Evolutionary conservation across 2,113 vertebrate species (phyloP), one percentile per base, ranked within the genome.

Genomic region (Garra rufa): DNA sequence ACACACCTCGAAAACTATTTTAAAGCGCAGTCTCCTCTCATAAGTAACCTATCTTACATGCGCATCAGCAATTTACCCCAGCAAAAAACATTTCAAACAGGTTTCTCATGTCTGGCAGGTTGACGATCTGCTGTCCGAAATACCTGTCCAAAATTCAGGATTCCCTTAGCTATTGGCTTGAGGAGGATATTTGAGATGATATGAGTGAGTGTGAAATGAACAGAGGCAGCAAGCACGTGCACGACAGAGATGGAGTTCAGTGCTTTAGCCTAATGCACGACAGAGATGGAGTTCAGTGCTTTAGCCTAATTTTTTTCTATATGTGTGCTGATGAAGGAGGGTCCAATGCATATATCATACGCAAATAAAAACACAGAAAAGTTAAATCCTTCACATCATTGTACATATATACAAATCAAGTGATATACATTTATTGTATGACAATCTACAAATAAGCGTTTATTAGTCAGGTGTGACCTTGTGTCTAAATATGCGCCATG

Each of bases 1-100:
- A 91, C 92, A 93, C 93, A 93, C 92, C 93, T 92, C 83, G 70
- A 44, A 83, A 82, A 34, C 9, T n/a, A 11, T 34, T 80, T 44
- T 69, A 63, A 79, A 52, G 48, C 70, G n/a, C 59, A 75, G 73
- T 28, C 55, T 26, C 9, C 3, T n/a, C 41, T 70, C 79, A 15
- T 24, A 50, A 61, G 17, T 65, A n/a, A n/a, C n/a, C n/a, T n/a
- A 43, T 28, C 34, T 14, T 69, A 52, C 15, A 46, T n/a, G 70
- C 43, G 61, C 81, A 86, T 79, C 55, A 86, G 67, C 14, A 78
- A 84, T 89, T 17, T 93, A 94, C 93, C 92, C 92, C 76, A 17
- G 55, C 48, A n/a, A 15, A 55, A n/a, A 30, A 75, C 43, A 52
- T 52, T 48, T 34, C 4, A 67, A 82, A 71, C 73, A 85, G 81